A percentile compares a stretch with the other conserved stretches of the same genome.
Conservation (phyloP, 2,888 invertebrate species). For the Drosophila helvetica region DNA sequence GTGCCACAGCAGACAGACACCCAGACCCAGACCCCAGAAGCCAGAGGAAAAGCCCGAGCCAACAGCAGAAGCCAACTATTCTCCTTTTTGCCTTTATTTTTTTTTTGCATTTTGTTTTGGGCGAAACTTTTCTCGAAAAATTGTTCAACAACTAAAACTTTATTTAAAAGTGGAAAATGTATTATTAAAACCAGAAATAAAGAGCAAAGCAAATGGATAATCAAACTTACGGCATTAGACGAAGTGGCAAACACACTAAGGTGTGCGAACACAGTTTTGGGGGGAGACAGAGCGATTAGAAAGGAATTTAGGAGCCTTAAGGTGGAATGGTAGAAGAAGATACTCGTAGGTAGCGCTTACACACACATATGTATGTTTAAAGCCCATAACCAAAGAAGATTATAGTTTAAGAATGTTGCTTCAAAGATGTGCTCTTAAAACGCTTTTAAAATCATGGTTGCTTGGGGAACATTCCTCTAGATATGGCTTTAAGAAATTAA, state of each 20-base stretch:
- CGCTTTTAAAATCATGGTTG: too few relatives aligned
- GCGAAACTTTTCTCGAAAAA: constrained; percentile 47
- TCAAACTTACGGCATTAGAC: neutral
- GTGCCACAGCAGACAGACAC: constrained; percentile 15
- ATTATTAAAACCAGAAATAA: constrained; percentile 65
- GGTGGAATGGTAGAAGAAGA: neutral
- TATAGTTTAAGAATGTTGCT: too few relatives aligned
- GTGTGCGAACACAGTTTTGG: neutral
- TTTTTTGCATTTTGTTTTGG: constrained; percentile 40
- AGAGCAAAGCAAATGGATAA: constrained; percentile 35
- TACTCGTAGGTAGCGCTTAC: too few relatives aligned
- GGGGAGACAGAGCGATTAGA: neutral
- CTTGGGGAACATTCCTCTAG: too few relatives aligned
- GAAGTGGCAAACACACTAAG: constrained; percentile 10
- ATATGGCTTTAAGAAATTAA: too few relatives aligned
- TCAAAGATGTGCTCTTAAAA: too few relatives aligned
- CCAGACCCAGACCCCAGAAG: constrained; percentile 17
- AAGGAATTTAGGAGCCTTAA: neutral
- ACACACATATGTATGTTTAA: too few relatives aligned
- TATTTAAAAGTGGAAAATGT: constrained; percentile 73
- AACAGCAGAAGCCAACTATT: constrained; percentile 42
- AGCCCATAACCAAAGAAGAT: too few relatives aligned
- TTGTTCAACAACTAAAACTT: constrained; percentile 69
- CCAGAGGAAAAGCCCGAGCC: constrained; percentile 40
- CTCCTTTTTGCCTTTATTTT: constrained; percentile 16